phyloP scores from a whole-genome alignment of 2,888 invertebrate species.

The Calephelis perditalis region DNA sequence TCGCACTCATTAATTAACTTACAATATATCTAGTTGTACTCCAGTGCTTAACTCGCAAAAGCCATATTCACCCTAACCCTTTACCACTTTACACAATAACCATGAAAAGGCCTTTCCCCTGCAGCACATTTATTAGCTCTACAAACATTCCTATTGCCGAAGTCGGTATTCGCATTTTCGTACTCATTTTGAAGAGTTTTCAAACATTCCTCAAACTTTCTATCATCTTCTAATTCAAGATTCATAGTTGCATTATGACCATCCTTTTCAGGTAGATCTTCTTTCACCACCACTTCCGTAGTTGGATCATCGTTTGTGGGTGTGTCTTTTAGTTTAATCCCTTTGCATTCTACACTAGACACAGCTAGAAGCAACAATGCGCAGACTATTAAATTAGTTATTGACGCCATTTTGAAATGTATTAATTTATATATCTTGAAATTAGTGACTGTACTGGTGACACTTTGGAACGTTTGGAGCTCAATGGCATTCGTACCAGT shows the following conservation, averaged over 20 bases:
- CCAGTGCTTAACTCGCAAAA: too few relatives aligned
- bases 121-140: too few relatives aligned
- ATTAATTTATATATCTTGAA: too few relatives aligned
- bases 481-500: too few relatives aligned
- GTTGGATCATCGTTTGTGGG: conserved; percentile 19
- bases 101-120: too few relatives aligned
- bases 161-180: neutral
- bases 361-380: neutral
- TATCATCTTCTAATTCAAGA: conserved; percentile 17
- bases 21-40: too few relatives aligned
- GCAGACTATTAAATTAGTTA: neutral
- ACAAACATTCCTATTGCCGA: too few relatives aligned
- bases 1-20: neutral
- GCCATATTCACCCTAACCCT: too few relatives aligned
- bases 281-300: conserved; percentile 23
- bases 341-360: conserved; percentile 20
- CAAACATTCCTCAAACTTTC: neutral
- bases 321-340: conserved; percentile 24
- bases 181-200: neutral
- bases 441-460: too few relatives aligned
- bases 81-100: too few relatives aligned
- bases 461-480: too few relatives aligned
- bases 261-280: conserved; percentile 17
- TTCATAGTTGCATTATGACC: conserved; percentile 19
- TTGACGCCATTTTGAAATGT: too few relatives aligned